Evolutionary conservation across 1,140 invertebrate species (phyloP).

Genomic region (Orchesella cincta): DNA sequence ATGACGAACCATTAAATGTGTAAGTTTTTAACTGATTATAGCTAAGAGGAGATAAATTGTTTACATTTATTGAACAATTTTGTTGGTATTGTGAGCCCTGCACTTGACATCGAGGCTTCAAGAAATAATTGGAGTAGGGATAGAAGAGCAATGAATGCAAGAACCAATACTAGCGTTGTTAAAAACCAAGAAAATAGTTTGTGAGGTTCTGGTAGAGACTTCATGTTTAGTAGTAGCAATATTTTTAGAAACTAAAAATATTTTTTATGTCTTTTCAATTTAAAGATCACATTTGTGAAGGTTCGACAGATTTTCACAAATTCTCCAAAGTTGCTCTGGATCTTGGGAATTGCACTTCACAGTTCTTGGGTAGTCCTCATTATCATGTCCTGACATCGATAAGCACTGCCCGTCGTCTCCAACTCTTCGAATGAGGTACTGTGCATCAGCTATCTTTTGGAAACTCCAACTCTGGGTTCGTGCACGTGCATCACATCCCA

Average conservation of each 20-base stretch:
- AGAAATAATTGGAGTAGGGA: too few species aligned
- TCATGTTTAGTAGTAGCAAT: neutral
- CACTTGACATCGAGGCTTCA: too few species aligned
- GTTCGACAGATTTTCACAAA: constrained; percentile 36
- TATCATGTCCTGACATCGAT: neutral
- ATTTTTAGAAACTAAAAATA: neutral
- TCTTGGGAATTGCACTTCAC: constrained; percentile 34
- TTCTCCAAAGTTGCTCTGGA: constrained; percentile 36
- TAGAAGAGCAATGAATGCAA: too few species aligned
- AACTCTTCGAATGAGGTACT: constrained; percentile 25
- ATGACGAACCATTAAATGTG: too few species aligned
- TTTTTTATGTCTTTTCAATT: neutral
- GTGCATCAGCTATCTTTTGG: constrained; percentile 14
- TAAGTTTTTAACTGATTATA: too few species aligned
- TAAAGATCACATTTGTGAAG: constrained; percentile 39
- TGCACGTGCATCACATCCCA: constrained; percentile 34
- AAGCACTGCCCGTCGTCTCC: constrained; percentile 21
- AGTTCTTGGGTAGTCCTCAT: neutral
- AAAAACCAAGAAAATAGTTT: constrained; percentile 10
- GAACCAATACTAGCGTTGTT: neutral
- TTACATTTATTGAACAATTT: too few species aligned
- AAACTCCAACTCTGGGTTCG: constrained; percentile 35
- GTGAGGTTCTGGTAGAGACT: neutral
- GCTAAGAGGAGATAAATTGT: too few species aligned
- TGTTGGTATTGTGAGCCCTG: too few species aligned